Conservation (phyloP, 2,797 vertebrate genomes). For the Gallinago stenura region DNA sequence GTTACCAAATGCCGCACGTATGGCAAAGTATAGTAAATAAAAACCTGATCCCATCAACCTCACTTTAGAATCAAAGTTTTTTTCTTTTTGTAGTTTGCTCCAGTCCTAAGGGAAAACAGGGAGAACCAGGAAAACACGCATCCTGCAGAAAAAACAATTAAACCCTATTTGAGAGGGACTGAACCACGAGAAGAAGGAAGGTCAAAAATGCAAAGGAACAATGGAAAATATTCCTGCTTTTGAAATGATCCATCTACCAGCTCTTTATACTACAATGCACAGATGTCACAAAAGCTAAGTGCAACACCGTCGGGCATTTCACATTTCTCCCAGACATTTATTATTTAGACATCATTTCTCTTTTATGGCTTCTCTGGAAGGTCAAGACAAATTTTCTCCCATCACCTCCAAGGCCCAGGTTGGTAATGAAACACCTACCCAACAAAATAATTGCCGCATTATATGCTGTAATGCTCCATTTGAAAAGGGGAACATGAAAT, state of each 20-base stretch:
- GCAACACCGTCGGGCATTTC: background rate
- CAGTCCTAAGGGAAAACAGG: background rate
- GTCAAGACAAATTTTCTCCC: slow-evolving; percentile 52
- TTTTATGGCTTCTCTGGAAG: slow-evolving; percentile 50
- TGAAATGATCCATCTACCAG: background rate
- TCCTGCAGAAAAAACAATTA: background rate
- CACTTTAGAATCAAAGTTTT: background rate
- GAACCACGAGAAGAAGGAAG: slow-evolving; percentile 1
- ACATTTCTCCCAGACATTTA: slow-evolving; percentile 13
- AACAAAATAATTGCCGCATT: slow-evolving; percentile 42
- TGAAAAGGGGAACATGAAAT: background rate
- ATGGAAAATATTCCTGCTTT: background rate
- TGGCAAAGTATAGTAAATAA: background rate
- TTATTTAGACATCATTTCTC: slow-evolving; percentile 48
- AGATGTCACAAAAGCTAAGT: background rate
- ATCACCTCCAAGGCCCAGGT: slow-evolving; percentile 43
- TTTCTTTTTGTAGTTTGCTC: background rate
- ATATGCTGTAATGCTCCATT: background rate
- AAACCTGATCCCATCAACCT: background rate
- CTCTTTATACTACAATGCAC: background rate
- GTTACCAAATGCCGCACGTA: background rate
- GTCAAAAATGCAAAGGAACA: slow-evolving; percentile 32
- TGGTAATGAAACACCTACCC: slow-evolving; percentile 68
- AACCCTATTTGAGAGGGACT: background rate
- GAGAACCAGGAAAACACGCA: background rate